Percentiles rank a stretch among this genome's conserved stretches.
These are phyloP conservation scores for Ramphastos sulfuratus DNA, from an alignment of 2,113 vertebrate genomes.

Conservation along the genomic window DNA sequence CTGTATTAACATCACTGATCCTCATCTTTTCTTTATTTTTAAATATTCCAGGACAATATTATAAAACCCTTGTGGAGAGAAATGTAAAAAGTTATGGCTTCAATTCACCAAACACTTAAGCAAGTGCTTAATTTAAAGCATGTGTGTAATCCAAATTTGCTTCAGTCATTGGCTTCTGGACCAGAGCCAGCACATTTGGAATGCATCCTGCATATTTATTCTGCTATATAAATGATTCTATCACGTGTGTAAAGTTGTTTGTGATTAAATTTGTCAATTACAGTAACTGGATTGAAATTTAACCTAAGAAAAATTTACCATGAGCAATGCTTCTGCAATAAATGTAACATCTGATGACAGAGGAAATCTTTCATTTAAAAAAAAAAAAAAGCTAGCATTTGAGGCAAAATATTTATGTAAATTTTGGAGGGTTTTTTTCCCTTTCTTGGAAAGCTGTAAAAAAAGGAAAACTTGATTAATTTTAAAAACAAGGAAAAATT, in stretches of 20 bases:
- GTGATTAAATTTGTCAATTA: conserved; percentile 51
- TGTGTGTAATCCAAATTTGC: conserved; percentile 53
- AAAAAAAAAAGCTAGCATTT: neutral
- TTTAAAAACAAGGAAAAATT: neutral
- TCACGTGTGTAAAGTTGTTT: conserved; percentile 46
- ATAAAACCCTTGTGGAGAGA: neutral
- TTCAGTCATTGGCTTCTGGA: conserved; percentile 37
- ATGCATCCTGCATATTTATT: conserved; percentile 53
- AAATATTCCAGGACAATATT: conserved; percentile 1
- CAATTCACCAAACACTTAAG: conserved; percentile 28
- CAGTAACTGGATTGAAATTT: conserved; percentile 16
- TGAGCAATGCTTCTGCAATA: neutral
- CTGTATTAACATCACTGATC: neutral
- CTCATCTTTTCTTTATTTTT: conserved; percentile 5
- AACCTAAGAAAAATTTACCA: neutral
- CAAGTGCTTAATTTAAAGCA: conserved; percentile 63
- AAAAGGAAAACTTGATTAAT: neutral
- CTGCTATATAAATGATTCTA: conserved; percentile 7
- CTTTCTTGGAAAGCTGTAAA: neutral
- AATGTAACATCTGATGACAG: neutral
- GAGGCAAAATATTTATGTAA: neutral
- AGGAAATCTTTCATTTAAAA: neutral
- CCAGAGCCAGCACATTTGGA: conserved; percentile 45
- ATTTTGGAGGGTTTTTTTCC: neutral
- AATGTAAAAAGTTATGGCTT: conserved; percentile 33